phyloP scores from a whole-genome alignment of 2,888 invertebrate genomes.

The Drosophila helvetica region DNA sequence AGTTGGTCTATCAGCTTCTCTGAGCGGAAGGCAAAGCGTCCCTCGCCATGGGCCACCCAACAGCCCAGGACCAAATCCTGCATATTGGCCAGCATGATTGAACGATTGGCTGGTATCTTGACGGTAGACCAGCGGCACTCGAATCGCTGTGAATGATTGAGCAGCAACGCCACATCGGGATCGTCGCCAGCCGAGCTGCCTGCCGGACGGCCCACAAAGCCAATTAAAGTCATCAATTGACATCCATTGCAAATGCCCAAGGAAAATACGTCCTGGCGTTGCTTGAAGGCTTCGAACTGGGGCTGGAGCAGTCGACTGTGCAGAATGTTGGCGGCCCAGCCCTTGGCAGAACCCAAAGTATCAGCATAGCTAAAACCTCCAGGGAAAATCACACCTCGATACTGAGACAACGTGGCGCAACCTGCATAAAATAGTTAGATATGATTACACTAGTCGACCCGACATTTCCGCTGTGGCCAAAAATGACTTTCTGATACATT shows the following conservation, averaged over 20 bases:
- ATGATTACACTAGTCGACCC: no score
- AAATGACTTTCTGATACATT: no score
- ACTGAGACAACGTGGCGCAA: conserved; percentile 89
- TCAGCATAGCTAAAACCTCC: conserved; percentile 99
- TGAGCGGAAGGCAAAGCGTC: conserved; percentile 88
- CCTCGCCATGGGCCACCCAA: conserved; percentile 99
- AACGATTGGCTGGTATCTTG: conserved; percentile 86
- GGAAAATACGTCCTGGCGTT: conserved; percentile 93
- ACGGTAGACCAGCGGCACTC: conserved; percentile 92
- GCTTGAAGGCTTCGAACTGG: conserved; percentile 91
- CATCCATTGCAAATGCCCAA: conserved; percentile 99
- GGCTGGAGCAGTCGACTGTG: conserved; percentile 90
- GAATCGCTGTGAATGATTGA: conserved; percentile 94
- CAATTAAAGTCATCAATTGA: conserved; percentile 96
- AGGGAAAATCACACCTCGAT: conserved; percentile 96
- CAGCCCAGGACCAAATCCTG: conserved; percentile 94
- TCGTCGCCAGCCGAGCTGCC: conserved; percentile 33
- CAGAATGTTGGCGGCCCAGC: conserved; percentile 97
- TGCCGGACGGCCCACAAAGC: conserved; percentile 91
- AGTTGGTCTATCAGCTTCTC: conserved; percentile 85
- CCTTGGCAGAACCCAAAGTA: conserved; percentile 98
- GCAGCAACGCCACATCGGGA: conserved; percentile 89
- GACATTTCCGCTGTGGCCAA: no score
- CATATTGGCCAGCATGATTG: conserved; percentile 96
- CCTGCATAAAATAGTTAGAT: conserved; percentile 80